Percentiles rank a stretch among this genome's conserved stretches.
These are phyloP conservation scores for Heliconius sara DNA, from an alignment of 2,888 invertebrate genomes.

Conservation along the genomic window DNA sequence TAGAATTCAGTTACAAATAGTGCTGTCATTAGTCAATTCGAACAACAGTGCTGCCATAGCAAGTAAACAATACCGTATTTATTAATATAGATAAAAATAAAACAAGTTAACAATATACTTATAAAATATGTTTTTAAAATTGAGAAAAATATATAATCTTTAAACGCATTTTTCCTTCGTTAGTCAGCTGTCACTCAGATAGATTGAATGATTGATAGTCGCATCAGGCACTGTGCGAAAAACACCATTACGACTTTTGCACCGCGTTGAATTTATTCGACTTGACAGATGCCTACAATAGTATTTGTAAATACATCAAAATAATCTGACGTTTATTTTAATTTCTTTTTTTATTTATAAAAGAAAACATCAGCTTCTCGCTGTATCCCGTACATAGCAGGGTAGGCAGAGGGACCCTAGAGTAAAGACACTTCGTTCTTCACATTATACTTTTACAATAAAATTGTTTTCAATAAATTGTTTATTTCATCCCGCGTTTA, in stretches of 20 bases:
- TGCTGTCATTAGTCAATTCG: no score
- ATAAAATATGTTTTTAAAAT: neutral
- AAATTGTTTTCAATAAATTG: no score
- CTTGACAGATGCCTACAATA: neutral
- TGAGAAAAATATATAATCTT: neutral
- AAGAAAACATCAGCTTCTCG: no score
- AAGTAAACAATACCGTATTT: no score
- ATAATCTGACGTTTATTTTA: neutral
- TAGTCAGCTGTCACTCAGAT: conserved; percentile 1
- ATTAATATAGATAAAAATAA: neutral
- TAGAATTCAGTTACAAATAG: no score
- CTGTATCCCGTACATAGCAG: neutral
- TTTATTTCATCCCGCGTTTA: no score
- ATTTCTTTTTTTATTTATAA: neutral
- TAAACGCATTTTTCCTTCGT: neutral
- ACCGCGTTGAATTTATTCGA: neutral
- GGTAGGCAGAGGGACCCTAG: neutral
- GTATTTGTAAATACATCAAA: neutral
- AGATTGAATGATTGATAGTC: conserved; percentile 3
- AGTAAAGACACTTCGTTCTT: no score
- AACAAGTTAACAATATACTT: neutral
- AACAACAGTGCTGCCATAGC: no score
- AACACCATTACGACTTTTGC: neutral
- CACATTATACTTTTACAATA: no score
- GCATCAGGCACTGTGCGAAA: neutral